Base-by-base conservation (phyloP, 2,888 invertebrate species). In the Nysson spinosus region DNA sequence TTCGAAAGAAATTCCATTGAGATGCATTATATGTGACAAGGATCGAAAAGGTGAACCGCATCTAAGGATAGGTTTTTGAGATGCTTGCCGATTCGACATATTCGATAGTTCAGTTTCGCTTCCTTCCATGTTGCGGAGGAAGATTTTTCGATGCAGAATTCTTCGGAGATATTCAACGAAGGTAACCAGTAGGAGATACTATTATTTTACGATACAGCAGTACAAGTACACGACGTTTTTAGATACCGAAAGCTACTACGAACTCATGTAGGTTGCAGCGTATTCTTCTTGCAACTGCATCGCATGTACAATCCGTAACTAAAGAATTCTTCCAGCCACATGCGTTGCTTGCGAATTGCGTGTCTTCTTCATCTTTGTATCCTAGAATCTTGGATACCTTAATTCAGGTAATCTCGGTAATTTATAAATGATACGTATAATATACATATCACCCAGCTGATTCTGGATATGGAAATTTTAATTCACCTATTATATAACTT, bases 281-380 rank as follows among this genome's bases (percentile, higher is more conserved):
- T 62, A 57, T 67, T 66, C 56, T 52, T 64, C 52, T 67, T 67
- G 64, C 44, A 50, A 51, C 46, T 50, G 11, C 46, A 9, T 12
- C 55, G 35, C 42, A 47, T 63, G 55, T 46, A 49, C 54, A 43
- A 28, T 12, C 19, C 32, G 17, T 9, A 17, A 16, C 11, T 37
- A 19, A 37, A 42, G 24, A 26, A 26, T n/a, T n/a, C n/a, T n/a
- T n/a, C n/a, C n/a, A n/a, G n/a, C n/a, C n/a, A n/a, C n/a, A n/a
- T n/a, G n/a, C n/a, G n/a, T n/a, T n/a, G n/a, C n/a, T n/a, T n/a
- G n/a, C n/a, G n/a, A n/a, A n/a, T n/a, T n/a, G n/a, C n/a, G n/a
- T n/a, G n/a, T n/a, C n/a, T n/a, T n/a, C n/a, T n/a, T n/a, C n/a
- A n/a, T n/a, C n/a, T n/a, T n/a, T n/a, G n/a, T n/a, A n/a, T n/a